phyloP scores from a whole-genome alignment of 2,888 invertebrate genomes.

The Rhingia campestris region DNA sequence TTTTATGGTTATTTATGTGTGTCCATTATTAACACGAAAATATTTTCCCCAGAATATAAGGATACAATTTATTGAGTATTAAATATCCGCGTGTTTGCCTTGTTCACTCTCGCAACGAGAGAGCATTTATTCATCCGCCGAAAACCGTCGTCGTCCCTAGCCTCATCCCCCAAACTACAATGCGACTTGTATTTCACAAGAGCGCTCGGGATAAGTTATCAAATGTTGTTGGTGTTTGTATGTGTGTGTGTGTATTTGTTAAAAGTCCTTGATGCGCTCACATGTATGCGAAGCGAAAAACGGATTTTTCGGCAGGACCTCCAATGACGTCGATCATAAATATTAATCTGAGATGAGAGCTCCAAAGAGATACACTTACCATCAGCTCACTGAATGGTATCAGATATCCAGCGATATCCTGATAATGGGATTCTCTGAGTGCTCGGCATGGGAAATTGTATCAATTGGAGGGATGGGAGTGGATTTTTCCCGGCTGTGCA shows the following conservation, averaged over 20 bases:
- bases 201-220: slow-evolving; percentile 53
- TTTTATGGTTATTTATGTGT: slow-evolving; percentile 65
- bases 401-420: slow-evolving; percentile 55
- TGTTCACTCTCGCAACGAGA: slow-evolving; percentile 34
- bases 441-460: background rate
- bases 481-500: slow-evolving; percentile 21
- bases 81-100: slow-evolving; percentile 59
- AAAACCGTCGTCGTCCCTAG: background rate
- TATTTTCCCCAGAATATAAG: slow-evolving; percentile 61
- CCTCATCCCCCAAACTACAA: background rate
- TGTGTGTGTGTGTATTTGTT: background rate
- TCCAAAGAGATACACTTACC: slow-evolving; percentile 31
- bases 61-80: slow-evolving; percentile 69
- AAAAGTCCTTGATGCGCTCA: background rate
- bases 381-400: slow-evolving; percentile 35
- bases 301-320: slow-evolving; percentile 52
- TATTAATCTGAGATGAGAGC: slow-evolving; percentile 66
- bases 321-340: slow-evolving; percentile 57
- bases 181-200: slow-evolving; percentile 26
- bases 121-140: slow-evolving; percentile 13
- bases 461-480: slow-evolving; percentile 22
- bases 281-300: slow-evolving; percentile 27
- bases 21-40: slow-evolving; percentile 67
- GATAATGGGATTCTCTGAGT: slow-evolving; percentile 50
- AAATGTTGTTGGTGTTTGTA: background rate